phyloP scores from a whole-genome alignment of 2,113 vertebrate species.

The Malurus elegans region DNA sequence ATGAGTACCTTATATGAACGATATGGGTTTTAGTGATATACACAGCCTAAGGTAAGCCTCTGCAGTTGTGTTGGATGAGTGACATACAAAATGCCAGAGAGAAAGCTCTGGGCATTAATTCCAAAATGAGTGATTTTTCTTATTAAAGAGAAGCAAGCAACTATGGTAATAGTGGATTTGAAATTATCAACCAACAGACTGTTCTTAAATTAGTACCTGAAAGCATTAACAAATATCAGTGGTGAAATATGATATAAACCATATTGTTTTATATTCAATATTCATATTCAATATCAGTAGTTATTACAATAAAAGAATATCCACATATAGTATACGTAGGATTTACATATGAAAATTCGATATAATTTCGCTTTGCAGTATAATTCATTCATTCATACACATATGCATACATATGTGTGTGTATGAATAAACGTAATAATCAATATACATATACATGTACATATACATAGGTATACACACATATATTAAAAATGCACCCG shows the following conservation, averaged over 20 bases:
- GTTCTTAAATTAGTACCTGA: not conserved
- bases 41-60: not conserved
- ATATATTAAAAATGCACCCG: not conserved
- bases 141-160: not conserved
- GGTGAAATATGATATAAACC: not conserved
- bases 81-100: not conserved
- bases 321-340: not conserved
- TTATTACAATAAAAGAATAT: not conserved
- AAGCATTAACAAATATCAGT: not conserved
- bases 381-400: not conserved
- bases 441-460: not conserved
- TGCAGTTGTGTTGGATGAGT: not conserved
- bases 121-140: not conserved
- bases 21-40: not conserved
- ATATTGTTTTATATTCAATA: not conserved
- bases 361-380: not conserved
- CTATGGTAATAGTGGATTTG: not conserved
- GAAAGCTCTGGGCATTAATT: not conserved
- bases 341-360: not conserved
- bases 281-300: not conserved
- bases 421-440: too few species aligned
- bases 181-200: not conserved
- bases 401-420: accelerated
- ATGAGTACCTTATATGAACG: not conserved
- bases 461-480: accelerated